Percentiles rank a stretch among this genome's conserved stretches.
phyloP scores from a whole-genome alignment of 2,888 invertebrate genomes.

The Antheraea assamensis region DNA sequence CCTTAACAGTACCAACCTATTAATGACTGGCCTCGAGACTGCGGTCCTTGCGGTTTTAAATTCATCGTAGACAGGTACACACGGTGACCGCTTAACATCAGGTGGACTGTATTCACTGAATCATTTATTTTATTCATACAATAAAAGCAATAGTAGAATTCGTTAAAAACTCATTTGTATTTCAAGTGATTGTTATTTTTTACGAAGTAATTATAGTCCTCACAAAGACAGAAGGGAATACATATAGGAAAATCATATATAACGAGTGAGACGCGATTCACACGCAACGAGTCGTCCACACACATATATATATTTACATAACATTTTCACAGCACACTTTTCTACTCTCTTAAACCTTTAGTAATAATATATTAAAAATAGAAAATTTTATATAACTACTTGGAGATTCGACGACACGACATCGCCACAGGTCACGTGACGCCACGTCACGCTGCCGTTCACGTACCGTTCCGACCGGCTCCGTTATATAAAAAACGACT shows the following conservation, averaged over 20 bases:
- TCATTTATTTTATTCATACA: background rate
- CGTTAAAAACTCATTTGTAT: conserved; percentile 45
- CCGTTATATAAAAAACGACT: conserved; percentile 64
- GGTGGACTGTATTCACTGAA: background rate
- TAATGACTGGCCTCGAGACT: background rate
- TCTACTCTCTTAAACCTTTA: conserved; percentile 63
- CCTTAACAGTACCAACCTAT: background rate
- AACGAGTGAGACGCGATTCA: conserved; percentile 39
- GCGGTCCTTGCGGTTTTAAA: background rate
- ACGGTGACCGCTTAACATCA: background rate
- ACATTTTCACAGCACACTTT: conserved; percentile 62
- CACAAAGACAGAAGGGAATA: conserved; percentile 46
- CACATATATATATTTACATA: conserved; percentile 55
- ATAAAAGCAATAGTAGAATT: conserved; percentile 19
- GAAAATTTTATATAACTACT: conserved; percentile 77
- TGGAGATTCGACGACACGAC: conserved; percentile 71
- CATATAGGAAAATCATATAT: conserved; percentile 41
- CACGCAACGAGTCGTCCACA: conserved; percentile 43
- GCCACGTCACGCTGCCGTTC: conserved; percentile 32
- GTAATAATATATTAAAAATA: conserved; percentile 76
- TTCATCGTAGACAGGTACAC: background rate
- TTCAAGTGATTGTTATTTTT: conserved; percentile 29
- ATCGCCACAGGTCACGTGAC: background rate
- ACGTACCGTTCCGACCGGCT: conserved; percentile 47
- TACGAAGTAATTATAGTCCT: conserved; percentile 42